phyloP scores from a whole-genome alignment of 92 coral and sea anemone species.

The Paramuricea clavata region DNA sequence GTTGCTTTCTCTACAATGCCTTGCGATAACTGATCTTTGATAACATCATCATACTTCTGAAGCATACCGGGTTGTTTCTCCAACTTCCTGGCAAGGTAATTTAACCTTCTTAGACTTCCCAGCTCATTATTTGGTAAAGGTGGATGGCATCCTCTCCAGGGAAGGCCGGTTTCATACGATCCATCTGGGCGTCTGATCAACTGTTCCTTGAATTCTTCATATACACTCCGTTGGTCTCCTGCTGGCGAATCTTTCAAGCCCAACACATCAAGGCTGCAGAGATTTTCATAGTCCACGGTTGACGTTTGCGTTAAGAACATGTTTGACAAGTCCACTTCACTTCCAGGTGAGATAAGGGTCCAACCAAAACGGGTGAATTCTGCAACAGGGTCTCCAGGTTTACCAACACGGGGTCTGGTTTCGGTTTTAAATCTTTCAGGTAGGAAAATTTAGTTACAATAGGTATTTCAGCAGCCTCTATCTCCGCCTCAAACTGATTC shows the following conservation, averaged over 20 bases:
- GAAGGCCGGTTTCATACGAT: conserved; percentile 71
- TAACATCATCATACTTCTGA: too few relatives aligned
- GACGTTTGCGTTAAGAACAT: conserved; percentile 57
- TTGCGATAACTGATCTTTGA: too few relatives aligned
- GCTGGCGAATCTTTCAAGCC: too few relatives aligned
- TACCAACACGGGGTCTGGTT: conserved; percentile 47
- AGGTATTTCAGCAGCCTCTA: too few relatives aligned
- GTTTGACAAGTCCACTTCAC: conserved; percentile 34
- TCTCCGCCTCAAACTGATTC: too few relatives aligned
- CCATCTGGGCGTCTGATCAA: conserved; percentile 52
- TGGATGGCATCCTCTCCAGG: conserved; percentile 55
- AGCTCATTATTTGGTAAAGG: conserved; percentile 50
- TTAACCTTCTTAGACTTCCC: conserved; percentile 65
- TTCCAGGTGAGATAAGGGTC: conserved; percentile 67
- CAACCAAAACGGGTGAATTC: conserved; percentile 64
- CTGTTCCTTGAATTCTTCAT: conserved; percentile 68
- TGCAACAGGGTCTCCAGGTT: conserved; percentile 66
- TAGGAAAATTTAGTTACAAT: too few relatives aligned
- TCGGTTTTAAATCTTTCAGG: conserved; percentile 74
- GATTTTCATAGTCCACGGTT: conserved; percentile 64
- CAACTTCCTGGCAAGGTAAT: too few relatives aligned
- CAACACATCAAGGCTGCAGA: too few relatives aligned
- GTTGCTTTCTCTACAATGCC: too few relatives aligned
- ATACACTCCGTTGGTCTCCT: too few relatives aligned
- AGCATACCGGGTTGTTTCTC: too few relatives aligned